Evolutionary conservation across 2,797 vertebrate species (phyloP).

Genomic region (Clarias platycephalus): DNA sequence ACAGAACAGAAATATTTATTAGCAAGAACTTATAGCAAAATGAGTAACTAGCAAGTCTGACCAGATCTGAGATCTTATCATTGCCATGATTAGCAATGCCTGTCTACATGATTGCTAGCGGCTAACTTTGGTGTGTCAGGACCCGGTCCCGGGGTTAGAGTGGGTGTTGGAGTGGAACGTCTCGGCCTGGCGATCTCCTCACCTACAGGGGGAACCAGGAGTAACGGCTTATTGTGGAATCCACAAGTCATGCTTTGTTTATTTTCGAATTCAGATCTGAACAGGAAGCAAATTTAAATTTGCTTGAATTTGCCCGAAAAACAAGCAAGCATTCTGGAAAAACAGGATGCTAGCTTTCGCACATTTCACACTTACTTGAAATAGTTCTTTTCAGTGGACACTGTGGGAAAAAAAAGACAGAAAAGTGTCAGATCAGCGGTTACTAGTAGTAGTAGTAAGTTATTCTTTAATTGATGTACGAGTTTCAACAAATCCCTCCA

Average conservation of each 20-base stretch:
- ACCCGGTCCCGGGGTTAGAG: constrained; percentile 69
- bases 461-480: not conserved
- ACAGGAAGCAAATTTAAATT: too few species aligned
- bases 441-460: not conserved
- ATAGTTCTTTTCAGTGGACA: constrained; percentile 92
- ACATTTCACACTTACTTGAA: constrained; percentile 85
- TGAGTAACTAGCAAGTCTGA: not conserved
- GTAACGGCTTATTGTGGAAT: not conserved
- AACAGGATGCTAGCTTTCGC: not conserved
- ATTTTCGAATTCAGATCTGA: not conserved
- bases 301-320: too few species aligned
- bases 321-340: too few species aligned
- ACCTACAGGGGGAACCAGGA: constrained; percentile 69
- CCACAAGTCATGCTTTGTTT: too few species aligned
- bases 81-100: too few species aligned
- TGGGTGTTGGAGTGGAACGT: constrained; percentile 89
- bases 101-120: not conserved
- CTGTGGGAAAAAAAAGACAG: constrained; percentile 75
- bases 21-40: not conserved
- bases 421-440: not conserved
- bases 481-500: not conserved
- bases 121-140: constrained; percentile 70
- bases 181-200: constrained; percentile 93
- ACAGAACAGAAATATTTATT: not conserved
- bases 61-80: not conserved